A percentile compares a stretch with the other conserved stretches of the same genome.
phyloP scores from a whole-genome alignment of 2,797 vertebrate genomes.

The Falco biarmicus region DNA sequence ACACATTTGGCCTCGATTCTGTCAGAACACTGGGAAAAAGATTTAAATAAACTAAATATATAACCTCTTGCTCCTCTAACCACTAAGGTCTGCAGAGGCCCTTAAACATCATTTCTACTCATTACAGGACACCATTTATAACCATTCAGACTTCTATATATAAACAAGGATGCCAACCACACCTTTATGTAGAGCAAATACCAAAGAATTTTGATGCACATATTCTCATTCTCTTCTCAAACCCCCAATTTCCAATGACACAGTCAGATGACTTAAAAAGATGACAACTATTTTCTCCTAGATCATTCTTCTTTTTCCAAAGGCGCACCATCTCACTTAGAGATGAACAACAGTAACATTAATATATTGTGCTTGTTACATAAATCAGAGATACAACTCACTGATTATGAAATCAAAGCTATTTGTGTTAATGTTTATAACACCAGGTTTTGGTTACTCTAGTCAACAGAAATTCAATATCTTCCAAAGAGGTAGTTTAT shows the following conservation, averaged over 20 bases:
- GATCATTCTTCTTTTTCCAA: background rate
- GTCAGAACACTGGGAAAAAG: background rate
- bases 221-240: background rate
- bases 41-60: background rate
- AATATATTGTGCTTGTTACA: background rate
- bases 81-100: background rate
- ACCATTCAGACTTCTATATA: background rate
- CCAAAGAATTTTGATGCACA: background rate
- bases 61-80: background rate
- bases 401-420: background rate
- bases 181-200: background rate
- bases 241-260: background rate
- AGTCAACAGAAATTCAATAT: conserved; percentile 2
- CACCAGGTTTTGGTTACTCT: background rate
- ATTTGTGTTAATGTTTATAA: background rate
- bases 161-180: background rate
- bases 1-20: background rate
- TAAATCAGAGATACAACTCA: background rate
- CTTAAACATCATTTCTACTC: background rate
- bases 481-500: conserved; percentile 1
- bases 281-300: background rate
- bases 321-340: background rate
- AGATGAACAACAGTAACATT: background rate
- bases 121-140: background rate
- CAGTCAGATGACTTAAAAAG: background rate